Evolutionary conservation across 1,140 invertebrate genomes (phyloP).

Genomic region (Mamestra configurata): DNA sequence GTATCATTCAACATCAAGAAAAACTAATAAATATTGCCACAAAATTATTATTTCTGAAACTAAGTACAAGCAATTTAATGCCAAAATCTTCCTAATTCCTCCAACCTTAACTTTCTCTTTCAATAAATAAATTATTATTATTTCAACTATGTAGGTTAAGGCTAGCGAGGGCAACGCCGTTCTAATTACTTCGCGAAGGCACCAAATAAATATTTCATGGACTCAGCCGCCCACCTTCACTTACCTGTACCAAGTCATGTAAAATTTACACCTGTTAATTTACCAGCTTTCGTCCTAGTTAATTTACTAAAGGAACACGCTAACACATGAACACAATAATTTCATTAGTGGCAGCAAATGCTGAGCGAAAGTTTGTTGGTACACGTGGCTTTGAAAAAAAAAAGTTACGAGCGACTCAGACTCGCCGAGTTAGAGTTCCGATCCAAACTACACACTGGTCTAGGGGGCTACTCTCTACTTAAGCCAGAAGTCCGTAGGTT

Average conservation of each 20-base stretch:
- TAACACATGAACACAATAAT: slow-evolving; percentile 29
- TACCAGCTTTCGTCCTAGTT: slow-evolving; percentile 20
- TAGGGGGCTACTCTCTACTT: too few relatives aligned
- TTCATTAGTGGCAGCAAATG: slow-evolving; percentile 35
- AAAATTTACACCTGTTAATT: slow-evolving; percentile 41
- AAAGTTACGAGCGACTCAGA: too few relatives aligned
- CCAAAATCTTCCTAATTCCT: not conserved
- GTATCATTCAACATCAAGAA: too few relatives aligned
- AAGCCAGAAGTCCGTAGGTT: too few relatives aligned
- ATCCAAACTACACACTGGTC: too few relatives aligned
- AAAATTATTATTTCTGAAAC: too few relatives aligned
- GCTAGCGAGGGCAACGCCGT: not conserved
- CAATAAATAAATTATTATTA: not conserved
- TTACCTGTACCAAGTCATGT: slow-evolving; percentile 38
- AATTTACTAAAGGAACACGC: slow-evolving; percentile 21
- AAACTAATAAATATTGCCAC: too few relatives aligned
- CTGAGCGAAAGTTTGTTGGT: slow-evolving; percentile 5
- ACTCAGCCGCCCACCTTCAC: slow-evolving; percentile 5
- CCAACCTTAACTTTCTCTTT: not conserved
- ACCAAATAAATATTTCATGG: slow-evolving; percentile 37
- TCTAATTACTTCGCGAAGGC: slow-evolving; percentile 19
- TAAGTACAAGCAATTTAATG: not conserved
- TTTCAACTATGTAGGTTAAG: slow-evolving; percentile 2
- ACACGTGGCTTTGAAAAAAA: not conserved
- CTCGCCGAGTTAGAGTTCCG: too few relatives aligned